Evolutionary conservation across 1,140 invertebrate genomes (phyloP).

Genomic region (Drosophila melanica): DNA sequence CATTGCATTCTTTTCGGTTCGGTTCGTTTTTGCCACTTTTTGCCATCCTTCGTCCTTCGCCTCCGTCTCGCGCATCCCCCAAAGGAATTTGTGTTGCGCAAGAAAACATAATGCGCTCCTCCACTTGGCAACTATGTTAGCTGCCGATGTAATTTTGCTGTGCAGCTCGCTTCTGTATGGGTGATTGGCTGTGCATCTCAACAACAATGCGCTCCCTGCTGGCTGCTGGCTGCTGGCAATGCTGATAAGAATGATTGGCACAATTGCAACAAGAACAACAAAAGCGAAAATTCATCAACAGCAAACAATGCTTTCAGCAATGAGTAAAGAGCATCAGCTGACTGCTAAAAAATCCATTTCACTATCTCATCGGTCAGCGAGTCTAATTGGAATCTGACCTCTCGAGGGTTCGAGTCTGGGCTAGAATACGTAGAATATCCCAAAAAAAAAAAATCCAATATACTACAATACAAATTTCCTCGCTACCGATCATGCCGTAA

Average conservation of each 20-base stretch:
- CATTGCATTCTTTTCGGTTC: conserved; percentile 62
- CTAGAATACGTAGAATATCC: conserved; percentile 14
- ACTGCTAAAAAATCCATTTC: conserved; percentile 6
- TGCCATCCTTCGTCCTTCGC: conserved; percentile 23
- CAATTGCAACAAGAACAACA: conserved; percentile 50
- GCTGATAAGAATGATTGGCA: conserved; percentile 77
- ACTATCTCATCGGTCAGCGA: conserved; percentile 4
- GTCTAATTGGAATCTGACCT: conserved; percentile 53
- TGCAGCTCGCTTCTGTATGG: conserved; percentile 47
- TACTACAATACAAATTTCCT: neutral
- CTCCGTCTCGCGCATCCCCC: neutral
- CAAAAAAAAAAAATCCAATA: neutral
- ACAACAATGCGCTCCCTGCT: conserved; percentile 50
- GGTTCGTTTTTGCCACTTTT: conserved; percentile 61
- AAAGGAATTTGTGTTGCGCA: conserved; percentile 54
- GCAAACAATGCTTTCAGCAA: conserved; percentile 25
- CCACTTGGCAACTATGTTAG: conserved; percentile 73
- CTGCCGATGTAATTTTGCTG: conserved; percentile 38
- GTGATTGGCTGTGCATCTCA: conserved; percentile 41
- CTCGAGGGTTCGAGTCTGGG: conserved; percentile 41
- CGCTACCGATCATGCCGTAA: too few relatives aligned
- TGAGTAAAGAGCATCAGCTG: conserved; percentile 5
- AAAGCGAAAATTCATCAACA: conserved; percentile 22
- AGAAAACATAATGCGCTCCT: conserved; percentile 72
- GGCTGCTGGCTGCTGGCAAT: conserved; percentile 50